A percentile compares a stretch with the other conserved stretches of the same genome.
phyloP scores from a whole-genome alignment of 2,113 vertebrate genomes.

The Rhombomys opimus region DNA sequence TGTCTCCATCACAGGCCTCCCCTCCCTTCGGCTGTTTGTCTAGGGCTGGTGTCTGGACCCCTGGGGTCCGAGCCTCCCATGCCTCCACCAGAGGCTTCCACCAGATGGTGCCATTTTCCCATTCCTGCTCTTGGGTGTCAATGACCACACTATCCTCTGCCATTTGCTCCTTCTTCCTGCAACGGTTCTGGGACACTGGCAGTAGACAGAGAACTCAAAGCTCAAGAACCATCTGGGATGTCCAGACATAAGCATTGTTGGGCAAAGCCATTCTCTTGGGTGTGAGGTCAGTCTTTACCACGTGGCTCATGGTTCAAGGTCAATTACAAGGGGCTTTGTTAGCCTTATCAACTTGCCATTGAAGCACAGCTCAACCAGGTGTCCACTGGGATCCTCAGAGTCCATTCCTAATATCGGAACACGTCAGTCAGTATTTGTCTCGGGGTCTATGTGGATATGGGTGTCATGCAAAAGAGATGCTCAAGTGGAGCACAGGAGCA shows the following conservation, averaged over 20 bases:
- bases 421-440: neutral
- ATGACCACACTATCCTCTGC: neutral
- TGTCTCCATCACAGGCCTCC: neutral
- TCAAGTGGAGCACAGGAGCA: neutral
- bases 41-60: neutral
- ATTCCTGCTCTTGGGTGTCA: slow-evolving; percentile 48
- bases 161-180: slow-evolving; percentile 1
- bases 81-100: slow-evolving; percentile 62
- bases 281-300: neutral
- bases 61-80: slow-evolving; percentile 41
- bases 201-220: slow-evolving; percentile 5
- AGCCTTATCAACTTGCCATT: neutral
- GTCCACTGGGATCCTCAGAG: neutral
- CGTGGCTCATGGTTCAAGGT: neutral
- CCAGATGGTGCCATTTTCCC: slow-evolving; percentile 74
- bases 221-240: slow-evolving; percentile 10
- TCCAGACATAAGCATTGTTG: neutral
- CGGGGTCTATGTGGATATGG: slow-evolving; percentile 22
- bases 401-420: neutral
- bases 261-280: slow-evolving; percentile 37
- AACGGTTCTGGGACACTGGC: neutral
- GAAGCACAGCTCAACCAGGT: neutral
- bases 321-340: slow-evolving; percentile 8
- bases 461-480: neutral
- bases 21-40: neutral